phyloP scores from a whole-genome alignment of 2,113 vertebrate genomes.

The Asarcornis scutulata region DNA sequence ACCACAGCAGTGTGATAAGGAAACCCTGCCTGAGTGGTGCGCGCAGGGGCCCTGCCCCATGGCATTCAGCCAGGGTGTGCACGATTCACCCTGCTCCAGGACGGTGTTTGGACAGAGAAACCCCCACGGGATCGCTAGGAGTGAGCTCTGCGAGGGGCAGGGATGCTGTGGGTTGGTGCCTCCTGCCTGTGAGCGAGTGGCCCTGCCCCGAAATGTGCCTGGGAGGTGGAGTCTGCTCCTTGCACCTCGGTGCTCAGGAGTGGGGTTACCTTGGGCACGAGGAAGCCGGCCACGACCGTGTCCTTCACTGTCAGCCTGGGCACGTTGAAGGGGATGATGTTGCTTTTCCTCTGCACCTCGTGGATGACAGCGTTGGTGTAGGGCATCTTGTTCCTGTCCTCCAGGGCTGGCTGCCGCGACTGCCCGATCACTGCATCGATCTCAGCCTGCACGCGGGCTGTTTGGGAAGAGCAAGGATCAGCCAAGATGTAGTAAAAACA shows the following conservation, averaged over 20 bases:
- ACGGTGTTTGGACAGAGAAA: background rate
- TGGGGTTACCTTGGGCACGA: conserved; percentile 81
- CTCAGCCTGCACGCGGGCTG: conserved; percentile 77
- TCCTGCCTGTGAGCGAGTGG: no score
- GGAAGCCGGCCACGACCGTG: conserved; percentile 70
- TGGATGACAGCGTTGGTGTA: conserved; percentile 87
- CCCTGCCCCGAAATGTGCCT: accelerated
- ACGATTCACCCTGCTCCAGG: accelerated
- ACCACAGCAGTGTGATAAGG: background rate
- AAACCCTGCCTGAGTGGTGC: accelerated
- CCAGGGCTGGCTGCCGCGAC: conserved; percentile 67
- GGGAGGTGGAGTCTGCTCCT: background rate
- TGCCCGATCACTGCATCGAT: conserved; percentile 76
- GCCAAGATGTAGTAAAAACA: background rate
- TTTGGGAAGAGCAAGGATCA: background rate
- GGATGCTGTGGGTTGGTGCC: no score
- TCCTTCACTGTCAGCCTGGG: conserved; percentile 73
- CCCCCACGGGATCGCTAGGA: accelerated
- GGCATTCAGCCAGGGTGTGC: accelerated
- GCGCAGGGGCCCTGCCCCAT: accelerated
- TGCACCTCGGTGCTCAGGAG: background rate
- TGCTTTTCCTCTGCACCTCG: conserved; percentile 84
- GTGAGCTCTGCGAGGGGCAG: background rate
- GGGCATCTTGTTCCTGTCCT: conserved; percentile 77
- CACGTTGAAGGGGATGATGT: conserved; percentile 80